These are phyloP conservation scores for Anser brachyrhynchus DNA, from an alignment of 2,113 vertebrate genomes.

Conservation along the genomic window DNA sequence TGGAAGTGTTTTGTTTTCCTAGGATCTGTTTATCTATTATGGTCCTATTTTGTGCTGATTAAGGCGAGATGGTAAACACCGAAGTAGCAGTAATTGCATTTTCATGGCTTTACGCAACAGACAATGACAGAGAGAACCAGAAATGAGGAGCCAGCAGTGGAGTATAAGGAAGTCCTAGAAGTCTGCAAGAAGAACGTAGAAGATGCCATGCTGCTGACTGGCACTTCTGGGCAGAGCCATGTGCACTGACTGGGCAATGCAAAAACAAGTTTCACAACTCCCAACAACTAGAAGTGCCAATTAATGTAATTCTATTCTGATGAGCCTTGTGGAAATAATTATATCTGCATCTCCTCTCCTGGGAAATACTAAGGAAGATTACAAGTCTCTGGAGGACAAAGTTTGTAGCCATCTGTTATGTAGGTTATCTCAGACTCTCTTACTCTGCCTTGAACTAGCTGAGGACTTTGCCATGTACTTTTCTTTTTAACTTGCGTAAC, in stretches of 20 bases:
- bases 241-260: background rate
- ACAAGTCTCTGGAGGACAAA: background rate
- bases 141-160: background rate
- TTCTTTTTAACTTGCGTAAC: background rate
- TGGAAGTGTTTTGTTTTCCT: background rate
- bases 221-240: background rate
- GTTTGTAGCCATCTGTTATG: background rate
- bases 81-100: background rate
- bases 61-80: background rate
- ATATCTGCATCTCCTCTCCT: background rate
- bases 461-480: background rate
- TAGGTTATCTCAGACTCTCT: background rate
- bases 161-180: background rate
- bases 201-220: background rate
- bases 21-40: background rate
- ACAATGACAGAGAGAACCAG: background rate
- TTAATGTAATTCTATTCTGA: background rate
- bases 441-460: background rate
- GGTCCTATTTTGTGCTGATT: background rate
- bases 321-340: background rate
- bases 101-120: background rate
- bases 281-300: background rate
- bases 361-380: background rate
- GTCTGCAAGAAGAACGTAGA: background rate
- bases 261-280: too few species aligned